Base-by-base conservation (phyloP, 2,113 vertebrate species). In the Coreoperca whiteheadi region DNA sequence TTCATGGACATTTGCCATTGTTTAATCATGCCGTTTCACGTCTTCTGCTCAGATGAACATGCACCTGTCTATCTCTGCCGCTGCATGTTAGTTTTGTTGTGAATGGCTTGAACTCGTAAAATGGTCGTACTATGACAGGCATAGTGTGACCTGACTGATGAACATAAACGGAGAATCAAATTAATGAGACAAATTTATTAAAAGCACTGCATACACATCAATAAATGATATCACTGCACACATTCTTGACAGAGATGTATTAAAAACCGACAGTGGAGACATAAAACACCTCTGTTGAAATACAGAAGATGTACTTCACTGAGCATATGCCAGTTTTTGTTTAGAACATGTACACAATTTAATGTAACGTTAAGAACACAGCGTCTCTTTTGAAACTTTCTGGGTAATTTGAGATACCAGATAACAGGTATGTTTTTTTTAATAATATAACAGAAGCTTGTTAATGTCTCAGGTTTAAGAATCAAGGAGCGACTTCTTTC, bases 1-100 rank as follows among this genome's bases (percentile, higher is more conserved):
- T 94, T 95, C 94, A 95, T 67, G 88, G 89, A 88, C 92, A 75
- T 94, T 93, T 93, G 74, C 88, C 82, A 89, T 93, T 93, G 84
- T 95, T 94, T 95, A 92, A 93, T 94, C 88, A 89, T 48, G 74
- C 79, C 87, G 83, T 91, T 92, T 91, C 84, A 87, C 82, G 56
- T 59, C 81, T 90, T 90, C 83, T 74, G 81, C 76, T 84, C 82
- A 83, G 79, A 83, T 70, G 77, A 88, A 70, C 66, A 61, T 2
- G 30, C 81, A 74, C 85, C 85, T 85, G 82, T 46, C 77, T 83
- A 8, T 23, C 28, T 75, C 50, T 81, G 77, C 74, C 66, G 50
- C 81, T 85, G 67, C 66, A 46, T 43, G 74, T 73, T 67, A 61
- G 67, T 75, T 81, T 68, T 68, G 12, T 75, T 41, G 48, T 75